A percentile compares a stretch with the other conserved stretches of the same genome.
phyloP scores from a whole-genome alignment of 2,113 vertebrate species.

The Trinectes maculatus region DNA sequence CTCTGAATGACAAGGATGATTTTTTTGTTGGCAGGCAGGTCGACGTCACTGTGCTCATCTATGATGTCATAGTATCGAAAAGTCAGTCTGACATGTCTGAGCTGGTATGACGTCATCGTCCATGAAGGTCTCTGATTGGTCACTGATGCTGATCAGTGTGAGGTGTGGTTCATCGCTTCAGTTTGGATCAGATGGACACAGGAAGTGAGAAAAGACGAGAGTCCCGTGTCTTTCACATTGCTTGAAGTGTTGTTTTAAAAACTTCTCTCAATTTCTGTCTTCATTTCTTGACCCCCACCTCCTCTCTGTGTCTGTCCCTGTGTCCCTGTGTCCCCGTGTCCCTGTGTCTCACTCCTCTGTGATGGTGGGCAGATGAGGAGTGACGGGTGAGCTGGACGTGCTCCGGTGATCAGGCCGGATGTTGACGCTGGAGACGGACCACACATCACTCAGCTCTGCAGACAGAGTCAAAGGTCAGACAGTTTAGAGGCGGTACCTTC shows the following conservation, averaged over 20 bases:
- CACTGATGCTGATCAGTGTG: constrained; percentile 4
- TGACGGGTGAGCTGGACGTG: constrained; percentile 62
- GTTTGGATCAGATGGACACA: too few species aligned
- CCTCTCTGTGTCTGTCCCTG: not conserved
- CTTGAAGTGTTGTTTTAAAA: too few species aligned
- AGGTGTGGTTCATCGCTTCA: constrained; percentile 7
- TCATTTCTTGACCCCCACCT: too few species aligned
- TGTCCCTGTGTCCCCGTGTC: not conserved
- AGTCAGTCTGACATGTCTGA: too few species aligned
- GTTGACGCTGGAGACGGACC: constrained; percentile 80
- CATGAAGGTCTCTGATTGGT: too few species aligned
- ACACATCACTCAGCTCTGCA: constrained; percentile 83
- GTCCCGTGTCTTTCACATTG: not conserved
- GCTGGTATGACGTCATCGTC: too few species aligned
- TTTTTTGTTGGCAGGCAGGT: too few species aligned
- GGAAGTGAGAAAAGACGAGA: not conserved
- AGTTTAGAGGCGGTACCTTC: not conserved
- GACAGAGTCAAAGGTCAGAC: constrained; percentile 12
- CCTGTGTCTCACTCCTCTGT: constrained; percentile 68
- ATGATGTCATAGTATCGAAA: too few species aligned
- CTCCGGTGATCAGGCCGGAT: constrained; percentile 71
- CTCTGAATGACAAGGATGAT: too few species aligned
- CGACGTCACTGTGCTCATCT: too few species aligned
- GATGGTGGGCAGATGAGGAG: constrained; percentile 78
- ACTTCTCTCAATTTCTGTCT: not conserved